Conservation (phyloP, 2,113 vertebrate species). For the Corythaixoides concolor region DNA sequence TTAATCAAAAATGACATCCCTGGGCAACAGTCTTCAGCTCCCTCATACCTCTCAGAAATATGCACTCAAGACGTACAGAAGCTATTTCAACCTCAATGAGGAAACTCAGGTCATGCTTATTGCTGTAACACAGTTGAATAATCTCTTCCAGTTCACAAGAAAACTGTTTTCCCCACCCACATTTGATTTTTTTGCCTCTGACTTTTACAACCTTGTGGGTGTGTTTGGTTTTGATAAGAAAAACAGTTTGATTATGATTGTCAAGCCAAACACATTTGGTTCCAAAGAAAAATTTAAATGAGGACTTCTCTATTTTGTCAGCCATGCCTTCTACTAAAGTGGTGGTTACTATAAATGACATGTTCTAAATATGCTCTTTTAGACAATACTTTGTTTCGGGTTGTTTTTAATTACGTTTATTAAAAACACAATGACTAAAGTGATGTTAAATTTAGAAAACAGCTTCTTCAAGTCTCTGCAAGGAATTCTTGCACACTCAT, state of each 20-base stretch:
- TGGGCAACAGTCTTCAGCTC: neutral
- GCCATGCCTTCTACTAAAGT: neutral
- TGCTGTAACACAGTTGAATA: neutral
- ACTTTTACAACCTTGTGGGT: neutral
- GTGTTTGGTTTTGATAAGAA: neutral
- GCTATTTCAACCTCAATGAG: neutral
- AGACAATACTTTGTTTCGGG: neutral
- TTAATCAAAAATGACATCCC: neutral
- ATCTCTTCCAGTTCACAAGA: neutral
- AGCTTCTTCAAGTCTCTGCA: neutral
- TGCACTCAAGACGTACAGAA: neutral
- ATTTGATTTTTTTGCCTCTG: neutral
- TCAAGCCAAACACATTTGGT: neutral
- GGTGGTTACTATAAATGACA: neutral
- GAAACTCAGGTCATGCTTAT: neutral
- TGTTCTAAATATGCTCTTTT: neutral
- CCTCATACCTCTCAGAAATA: neutral
- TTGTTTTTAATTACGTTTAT: neutral
- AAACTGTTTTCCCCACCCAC: neutral
- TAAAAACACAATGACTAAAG: neutral
- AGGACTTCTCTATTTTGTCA: constrained; percentile 19
- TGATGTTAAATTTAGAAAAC: neutral
- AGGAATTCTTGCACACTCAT: neutral
- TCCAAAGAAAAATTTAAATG: constrained; percentile 9
- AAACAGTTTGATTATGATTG: neutral